Percentiles rank a stretch among this genome's conserved stretches.
Conservation (phyloP, 2,888 invertebrate species). For the Netelia melanura region DNA sequence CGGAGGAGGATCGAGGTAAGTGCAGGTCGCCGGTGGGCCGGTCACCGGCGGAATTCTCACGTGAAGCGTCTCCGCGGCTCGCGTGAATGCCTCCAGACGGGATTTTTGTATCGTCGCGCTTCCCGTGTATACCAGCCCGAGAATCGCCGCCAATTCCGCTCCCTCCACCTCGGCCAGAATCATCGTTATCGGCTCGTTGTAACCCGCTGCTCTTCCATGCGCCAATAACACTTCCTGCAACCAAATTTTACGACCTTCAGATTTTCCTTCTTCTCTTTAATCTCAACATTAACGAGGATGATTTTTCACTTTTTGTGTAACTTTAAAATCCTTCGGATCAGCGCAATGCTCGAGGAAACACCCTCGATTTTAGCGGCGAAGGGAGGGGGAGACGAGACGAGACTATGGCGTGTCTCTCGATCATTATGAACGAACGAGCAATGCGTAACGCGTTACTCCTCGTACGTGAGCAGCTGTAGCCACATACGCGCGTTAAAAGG, state of each 20-base stretch:
- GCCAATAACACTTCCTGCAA: slow-evolving; percentile 81
- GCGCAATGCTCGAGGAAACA: no score
- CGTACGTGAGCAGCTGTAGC: no score
- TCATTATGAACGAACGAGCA: no score
- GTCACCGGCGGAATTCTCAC: slow-evolving; percentile 79
- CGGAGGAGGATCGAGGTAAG: background rate
- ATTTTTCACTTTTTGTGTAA: no score
- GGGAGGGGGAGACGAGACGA: no score
- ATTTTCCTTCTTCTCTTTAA: background rate
- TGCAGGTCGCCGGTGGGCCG: slow-evolving; percentile 11
- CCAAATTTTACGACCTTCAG: background rate
- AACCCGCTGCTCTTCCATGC: slow-evolving; percentile 76
- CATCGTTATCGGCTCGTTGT: slow-evolving; percentile 87
- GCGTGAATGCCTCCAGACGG: slow-evolving; percentile 87
- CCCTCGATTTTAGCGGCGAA: no score
- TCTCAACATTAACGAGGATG: no score
- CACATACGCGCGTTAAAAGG: no score
- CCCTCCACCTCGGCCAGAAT: slow-evolving; percentile 89
- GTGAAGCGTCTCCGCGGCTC: slow-evolving; percentile 85
- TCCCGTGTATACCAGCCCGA: slow-evolving; percentile 90
- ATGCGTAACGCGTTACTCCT: no score
- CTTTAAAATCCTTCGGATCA: no score
- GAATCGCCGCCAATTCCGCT: slow-evolving; percentile 88
- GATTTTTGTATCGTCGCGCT: slow-evolving; percentile 87
- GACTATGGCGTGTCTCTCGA: no score